Percentiles rank a stretch among this genome's conserved stretches.
phyloP scores from a whole-genome alignment of 2,888 invertebrate species.

The Ophion obscuratus region DNA sequence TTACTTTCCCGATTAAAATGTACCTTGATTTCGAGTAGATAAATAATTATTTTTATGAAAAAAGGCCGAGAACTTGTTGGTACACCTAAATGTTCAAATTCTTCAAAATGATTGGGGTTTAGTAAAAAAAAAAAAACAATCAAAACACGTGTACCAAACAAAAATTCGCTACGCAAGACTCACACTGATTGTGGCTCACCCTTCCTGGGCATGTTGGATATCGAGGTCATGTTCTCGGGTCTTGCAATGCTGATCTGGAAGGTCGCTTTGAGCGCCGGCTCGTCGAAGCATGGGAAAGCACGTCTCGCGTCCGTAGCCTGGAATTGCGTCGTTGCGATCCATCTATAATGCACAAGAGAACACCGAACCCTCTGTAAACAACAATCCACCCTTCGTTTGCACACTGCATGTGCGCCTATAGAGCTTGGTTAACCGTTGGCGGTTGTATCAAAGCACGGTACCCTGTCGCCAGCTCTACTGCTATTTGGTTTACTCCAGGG shows the following conservation, averaged over 20 bases:
- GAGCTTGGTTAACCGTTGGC: slow-evolving; percentile 53
- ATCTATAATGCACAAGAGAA: slow-evolving; percentile 85
- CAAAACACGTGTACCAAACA: neutral
- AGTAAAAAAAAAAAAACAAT: slow-evolving; percentile 12
- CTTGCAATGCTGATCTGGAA: slow-evolving; percentile 92
- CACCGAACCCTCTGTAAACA: slow-evolving; percentile 59
- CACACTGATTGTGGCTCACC: slow-evolving; percentile 85
- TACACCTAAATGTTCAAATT: too few relatives aligned
- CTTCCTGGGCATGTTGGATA: slow-evolving; percentile 91
- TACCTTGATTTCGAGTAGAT: too few relatives aligned
- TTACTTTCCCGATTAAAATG: too few relatives aligned
- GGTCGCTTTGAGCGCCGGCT: slow-evolving; percentile 92
- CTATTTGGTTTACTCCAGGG: slow-evolving; percentile 16
- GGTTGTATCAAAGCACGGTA: slow-evolving; percentile 42
- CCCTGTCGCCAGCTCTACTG: slow-evolving; percentile 4
- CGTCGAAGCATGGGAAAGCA: slow-evolving; percentile 95
- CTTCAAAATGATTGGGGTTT: too few relatives aligned
- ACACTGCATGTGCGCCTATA: slow-evolving; percentile 21
- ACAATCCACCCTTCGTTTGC: slow-evolving; percentile 60
- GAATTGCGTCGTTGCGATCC: slow-evolving; percentile 93
- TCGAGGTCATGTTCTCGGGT: slow-evolving; percentile 89
- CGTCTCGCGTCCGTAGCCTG: slow-evolving; percentile 92
- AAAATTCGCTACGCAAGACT: slow-evolving; percentile 77
- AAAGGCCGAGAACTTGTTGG: too few relatives aligned
- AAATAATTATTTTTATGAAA: too few relatives aligned